Evolutionary conservation across 2,797 vertebrate genomes (phyloP).

Genomic region (Takifugu rubripes): DNA sequence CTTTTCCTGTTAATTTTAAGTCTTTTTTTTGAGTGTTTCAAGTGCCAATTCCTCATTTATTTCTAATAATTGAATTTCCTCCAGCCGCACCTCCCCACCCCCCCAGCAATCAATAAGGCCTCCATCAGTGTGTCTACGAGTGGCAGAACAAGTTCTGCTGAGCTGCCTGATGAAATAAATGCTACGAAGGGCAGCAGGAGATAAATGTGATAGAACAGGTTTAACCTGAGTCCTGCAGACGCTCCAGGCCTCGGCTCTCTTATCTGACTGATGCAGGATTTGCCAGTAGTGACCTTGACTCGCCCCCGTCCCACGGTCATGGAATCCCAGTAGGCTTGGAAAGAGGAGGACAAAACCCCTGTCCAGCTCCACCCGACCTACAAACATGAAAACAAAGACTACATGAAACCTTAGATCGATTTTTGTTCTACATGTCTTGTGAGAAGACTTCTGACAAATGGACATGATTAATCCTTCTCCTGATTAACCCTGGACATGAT

Average conservation of each 20-base stretch:
- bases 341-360: not conserved
- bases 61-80: slow-evolving; percentile 48
- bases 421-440: no score
- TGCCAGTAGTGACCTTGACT: slow-evolving; percentile 53
- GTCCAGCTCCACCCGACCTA: no score
- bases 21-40: no score
- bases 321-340: slow-evolving; percentile 35
- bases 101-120: slow-evolving; percentile 23
- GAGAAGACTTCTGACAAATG: no score
- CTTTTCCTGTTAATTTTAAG: not conserved
- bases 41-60: slow-evolving; percentile 23
- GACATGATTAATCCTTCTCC: no score
- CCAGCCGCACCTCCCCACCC: slow-evolving; percentile 15
- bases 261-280: slow-evolving; percentile 64
- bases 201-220: slow-evolving; percentile 39
- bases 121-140: slow-evolving; percentile 29
- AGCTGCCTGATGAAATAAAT: slow-evolving; percentile 55
- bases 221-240: slow-evolving; percentile 40
- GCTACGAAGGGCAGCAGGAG: slow-evolving; percentile 14
- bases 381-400: no score
- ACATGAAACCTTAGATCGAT: no score
- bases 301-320: slow-evolving; percentile 6
- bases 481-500: no score
- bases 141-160: slow-evolving; percentile 34
- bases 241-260: slow-evolving; percentile 37